phyloP scores from a whole-genome alignment of 2,888 invertebrate species.

The Cerastis leucographa region DNA sequence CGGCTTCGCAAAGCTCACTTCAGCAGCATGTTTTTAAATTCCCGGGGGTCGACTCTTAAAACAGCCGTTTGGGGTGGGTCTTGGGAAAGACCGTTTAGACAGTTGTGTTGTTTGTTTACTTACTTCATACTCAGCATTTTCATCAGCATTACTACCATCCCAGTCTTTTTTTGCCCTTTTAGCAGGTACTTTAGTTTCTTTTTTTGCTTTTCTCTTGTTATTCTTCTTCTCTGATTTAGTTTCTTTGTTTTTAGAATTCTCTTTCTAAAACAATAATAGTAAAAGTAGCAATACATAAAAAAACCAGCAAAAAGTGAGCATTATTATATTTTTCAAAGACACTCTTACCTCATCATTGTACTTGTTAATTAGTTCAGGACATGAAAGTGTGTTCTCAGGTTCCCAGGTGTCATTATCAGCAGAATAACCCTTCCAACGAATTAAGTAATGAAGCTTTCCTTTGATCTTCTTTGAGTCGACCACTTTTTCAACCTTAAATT shows the following conservation, averaged over 20 bases:
- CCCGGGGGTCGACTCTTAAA: too few relatives aligned
- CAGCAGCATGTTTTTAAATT: too few relatives aligned
- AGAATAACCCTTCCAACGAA: constrained; percentile 95
- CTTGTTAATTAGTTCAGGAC: constrained; percentile 92
- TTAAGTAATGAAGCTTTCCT: constrained; percentile 92
- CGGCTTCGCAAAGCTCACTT: too few relatives aligned
- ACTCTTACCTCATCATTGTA: constrained; percentile 83
- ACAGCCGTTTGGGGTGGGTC: too few relatives aligned
- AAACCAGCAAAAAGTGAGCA: not conserved
- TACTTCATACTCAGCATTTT: constrained; percentile 92
- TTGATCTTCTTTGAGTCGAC: constrained; percentile 93
- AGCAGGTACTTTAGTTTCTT: constrained; percentile 75
- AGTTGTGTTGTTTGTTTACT: constrained; percentile 18
- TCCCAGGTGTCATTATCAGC: constrained; percentile 94
- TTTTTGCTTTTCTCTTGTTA: constrained; percentile 79
- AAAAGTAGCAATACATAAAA: constrained; percentile 6
- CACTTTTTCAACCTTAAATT: constrained; percentile 92
- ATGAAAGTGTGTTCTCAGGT: constrained; percentile 93
- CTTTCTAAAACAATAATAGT: constrained; percentile 75
- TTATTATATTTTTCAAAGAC: not conserved
- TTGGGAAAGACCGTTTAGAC: too few relatives aligned
- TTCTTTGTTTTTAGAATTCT: constrained; percentile 81
- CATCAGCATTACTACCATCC: constrained; percentile 87
- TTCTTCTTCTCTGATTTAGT: constrained; percentile 72
- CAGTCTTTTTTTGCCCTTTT: constrained; percentile 83